Conservation (phyloP, 2,888 invertebrate genomes). For the Nomada hirtipes region DNA sequence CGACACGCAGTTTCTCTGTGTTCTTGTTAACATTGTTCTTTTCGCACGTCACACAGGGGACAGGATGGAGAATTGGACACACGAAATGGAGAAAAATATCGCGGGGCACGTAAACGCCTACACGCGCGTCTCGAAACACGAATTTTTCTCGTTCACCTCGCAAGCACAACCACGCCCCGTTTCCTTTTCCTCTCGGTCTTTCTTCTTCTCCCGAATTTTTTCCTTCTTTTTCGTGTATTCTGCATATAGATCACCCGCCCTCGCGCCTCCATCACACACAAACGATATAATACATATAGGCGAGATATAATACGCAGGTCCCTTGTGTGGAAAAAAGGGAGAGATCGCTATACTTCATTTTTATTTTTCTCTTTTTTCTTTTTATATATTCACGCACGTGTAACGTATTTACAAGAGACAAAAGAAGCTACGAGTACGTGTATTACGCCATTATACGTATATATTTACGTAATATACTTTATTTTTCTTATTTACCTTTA, state of each 20-base stretch:
- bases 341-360: conserved; percentile 22
- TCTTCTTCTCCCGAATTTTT: neutral
- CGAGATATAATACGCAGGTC: conserved; percentile 54
- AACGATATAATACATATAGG: conserved; percentile 70
- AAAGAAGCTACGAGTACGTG: conserved; percentile 73
- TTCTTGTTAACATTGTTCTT: neutral
- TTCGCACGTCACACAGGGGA: neutral
- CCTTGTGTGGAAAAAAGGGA: conserved; percentile 33
- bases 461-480: conserved; percentile 21
- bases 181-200: neutral
- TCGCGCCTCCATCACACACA: conserved; percentile 45
- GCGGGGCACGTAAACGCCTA: conserved; percentile 19
- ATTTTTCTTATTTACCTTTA: neutral
- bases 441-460: conserved; percentile 63
- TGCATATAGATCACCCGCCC: conserved; percentile 27
- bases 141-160: neutral
- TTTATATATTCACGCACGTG: conserved; percentile 41
- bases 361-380: conserved; percentile 3
- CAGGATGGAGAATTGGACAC: conserved; percentile 7
- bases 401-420: conserved; percentile 77
- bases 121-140: neutral
- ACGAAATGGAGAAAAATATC: conserved; percentile 38
- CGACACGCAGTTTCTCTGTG: neutral
- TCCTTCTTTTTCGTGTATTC: neutral
- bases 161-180: neutral